Base-by-base conservation (phyloP, 2,113 vertebrate genomes). In the Chaetura pelagica region DNA sequence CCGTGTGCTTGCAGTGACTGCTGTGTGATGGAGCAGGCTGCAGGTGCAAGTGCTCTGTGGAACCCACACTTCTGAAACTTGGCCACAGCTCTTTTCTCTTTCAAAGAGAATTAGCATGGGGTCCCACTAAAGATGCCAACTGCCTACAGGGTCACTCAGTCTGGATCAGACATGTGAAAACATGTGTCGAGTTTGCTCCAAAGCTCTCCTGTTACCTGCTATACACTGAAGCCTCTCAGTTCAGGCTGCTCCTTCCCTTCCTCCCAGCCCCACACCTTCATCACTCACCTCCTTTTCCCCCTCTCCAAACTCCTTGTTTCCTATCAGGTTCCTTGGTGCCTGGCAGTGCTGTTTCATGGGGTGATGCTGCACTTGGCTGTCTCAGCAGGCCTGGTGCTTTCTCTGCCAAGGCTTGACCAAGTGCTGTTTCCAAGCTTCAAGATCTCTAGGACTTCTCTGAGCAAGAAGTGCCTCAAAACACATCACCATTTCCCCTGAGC, bases 11-110 rank as follows among this genome's bases (percentile, higher is more conserved):
- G 48, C 46, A 58, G 74, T 3, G 35, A 40, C 59, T n/a, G 67
- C 0, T 38, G 85, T 84, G 73, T 88, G 74, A 77, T 7, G 48
- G 0, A 90, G 89, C 83, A 92, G 88, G n/a, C 63, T 81, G 94
- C 92, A 97, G 94, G 95, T 94, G 94, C 75, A 86, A 87, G 80
- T 0, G 2, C 55, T 85, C 55, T 62, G 67, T 42, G 38, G 79
- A 80, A 16, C 71, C 51, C 81, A 83, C 1, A 1, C 84, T 54
- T 62, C 90, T 87, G 84, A 76, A 94, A 93, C 72, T 44, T 66
- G 67, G 81, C 82, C 61, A 51, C 48, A 7, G 80, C 52, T 88
- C 89, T 68, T 85, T 94, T 85, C 59, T 66, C 44, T 74, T 64
- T 89, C 61, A 92, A 94, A n/a, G 48, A 38, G 21, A 72, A 40